These are phyloP conservation scores for Thymelicus sylvestris DNA, from an alignment of 2,888 invertebrate genomes.

Conservation along the genomic window DNA sequence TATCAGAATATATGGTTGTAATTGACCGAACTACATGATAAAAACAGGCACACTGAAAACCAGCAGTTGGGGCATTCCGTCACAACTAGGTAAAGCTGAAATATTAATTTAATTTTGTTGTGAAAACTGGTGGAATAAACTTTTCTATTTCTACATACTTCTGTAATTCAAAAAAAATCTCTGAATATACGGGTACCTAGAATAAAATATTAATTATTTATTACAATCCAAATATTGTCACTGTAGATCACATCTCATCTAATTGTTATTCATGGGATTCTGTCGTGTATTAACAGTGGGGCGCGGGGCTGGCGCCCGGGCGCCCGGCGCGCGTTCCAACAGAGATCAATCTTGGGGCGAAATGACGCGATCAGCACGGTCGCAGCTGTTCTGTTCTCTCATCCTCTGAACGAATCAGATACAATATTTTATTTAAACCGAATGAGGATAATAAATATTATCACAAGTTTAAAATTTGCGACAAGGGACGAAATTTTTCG, in stretches of 20 bases:
- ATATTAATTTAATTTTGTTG: too few species aligned
- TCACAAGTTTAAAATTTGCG: not conserved
- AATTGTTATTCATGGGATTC: constrained; percentile 31
- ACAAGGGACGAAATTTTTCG: not conserved
- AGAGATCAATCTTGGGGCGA: constrained; percentile 12
- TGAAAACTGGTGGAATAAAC: too few species aligned
- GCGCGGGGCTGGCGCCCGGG: not conserved
- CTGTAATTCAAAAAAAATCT: not conserved
- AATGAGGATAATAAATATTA: not conserved
- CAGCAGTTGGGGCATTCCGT: too few species aligned
- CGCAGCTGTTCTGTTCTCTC: constrained; percentile 4
- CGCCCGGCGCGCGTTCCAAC: not conserved
- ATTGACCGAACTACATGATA: too few species aligned
- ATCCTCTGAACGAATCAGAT: not conserved
- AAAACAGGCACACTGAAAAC: too few species aligned
- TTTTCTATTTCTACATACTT: too few species aligned
- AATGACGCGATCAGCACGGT: not conserved
- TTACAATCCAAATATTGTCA: constrained; percentile 19
- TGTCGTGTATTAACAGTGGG: constrained; percentile 18
- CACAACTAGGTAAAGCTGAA: too few species aligned
- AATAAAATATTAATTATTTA: constrained; percentile 23
- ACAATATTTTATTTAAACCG: not conserved
- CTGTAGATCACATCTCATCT: constrained; percentile 13
- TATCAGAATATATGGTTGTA: not conserved
- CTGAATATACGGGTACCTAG: constrained; percentile 11